Base-by-base conservation (phyloP, 2,797 vertebrate genomes). In the Alca torda region DNA sequence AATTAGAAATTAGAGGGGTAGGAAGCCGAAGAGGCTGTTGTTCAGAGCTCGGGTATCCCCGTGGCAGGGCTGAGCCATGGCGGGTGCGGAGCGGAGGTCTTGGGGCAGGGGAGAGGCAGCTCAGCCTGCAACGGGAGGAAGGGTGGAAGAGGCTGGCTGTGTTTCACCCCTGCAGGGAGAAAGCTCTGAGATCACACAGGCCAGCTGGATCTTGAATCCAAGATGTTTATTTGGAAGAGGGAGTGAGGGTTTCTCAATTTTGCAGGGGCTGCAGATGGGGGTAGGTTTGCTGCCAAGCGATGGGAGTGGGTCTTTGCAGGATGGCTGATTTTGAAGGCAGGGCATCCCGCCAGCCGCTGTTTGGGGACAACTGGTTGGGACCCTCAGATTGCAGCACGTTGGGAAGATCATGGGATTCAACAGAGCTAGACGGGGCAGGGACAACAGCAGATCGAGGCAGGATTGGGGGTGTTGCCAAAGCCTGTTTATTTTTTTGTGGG, bases 151-250 rank as follows among this genome's bases (percentile, higher is more conserved):
- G 78, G n/a, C 92, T 97, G 95, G 94, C 91, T 93, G 84, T 74
- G 87, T 93, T 91, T 97, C 90, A 91, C 92, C 89, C 78, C 68
- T 96, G 87, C 81, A 80, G 94, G 87, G 94, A 89, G 89, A 96
- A 94, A 73, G 61, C 89, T 90, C 95, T 95, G 94, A 96, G 95
- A 93, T 96, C 90, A 96, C 72, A 28, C 64, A 89, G 94, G 75
- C 96, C 95, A 96, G 89, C 93, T 94, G 95, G 84, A 94, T 94
- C 84, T 85, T 87, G 90, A 91, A 87, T 94, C 87, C 64, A 89
- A 96, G 70, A 94, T 96, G 92, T 92, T 96, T 97, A 65, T 96
- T 80, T 94, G 96, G 91, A 96, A 94, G 72, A 83, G n/a, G 28
- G 86, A 94, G 67, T 13, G 67, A 94, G 54, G 45, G 81, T 97